These are phyloP conservation scores for Buphagus erythrorhynchus DNA, from an alignment of 2,797 vertebrate genomes.

Conservation along the genomic window DNA sequence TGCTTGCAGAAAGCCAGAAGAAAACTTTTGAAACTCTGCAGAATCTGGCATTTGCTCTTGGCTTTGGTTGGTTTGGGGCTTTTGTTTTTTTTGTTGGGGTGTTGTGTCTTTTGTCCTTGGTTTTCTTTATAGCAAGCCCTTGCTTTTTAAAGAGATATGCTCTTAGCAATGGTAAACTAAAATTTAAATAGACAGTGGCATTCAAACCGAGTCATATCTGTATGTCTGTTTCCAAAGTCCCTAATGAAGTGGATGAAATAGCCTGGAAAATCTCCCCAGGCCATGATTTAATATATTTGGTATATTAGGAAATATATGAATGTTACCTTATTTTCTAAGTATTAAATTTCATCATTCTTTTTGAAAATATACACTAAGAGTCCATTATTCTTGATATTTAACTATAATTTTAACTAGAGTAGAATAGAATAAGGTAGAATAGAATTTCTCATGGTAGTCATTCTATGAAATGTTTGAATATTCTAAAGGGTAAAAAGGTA, in stretches of 20 bases:
- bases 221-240: background rate
- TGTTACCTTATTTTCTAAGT: background rate
- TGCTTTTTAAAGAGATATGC: background rate
- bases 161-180: background rate
- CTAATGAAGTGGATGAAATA: background rate
- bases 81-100: background rate
- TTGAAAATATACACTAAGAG: background rate
- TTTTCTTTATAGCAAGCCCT: background rate
- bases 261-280: background rate
- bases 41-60: background rate
- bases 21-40: background rate
- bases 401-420: background rate
- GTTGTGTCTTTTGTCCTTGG: background rate
- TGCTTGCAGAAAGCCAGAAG: background rate
- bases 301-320: background rate
- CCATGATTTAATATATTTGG: background rate
- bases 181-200: background rate
- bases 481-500: background rate
- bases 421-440: background rate
- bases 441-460: background rate
- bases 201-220: background rate
- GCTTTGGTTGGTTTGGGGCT: background rate
- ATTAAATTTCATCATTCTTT: background rate
- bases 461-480: background rate
- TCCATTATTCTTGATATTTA: background rate